These are phyloP conservation scores for Mormyrus iriodes DNA, from an alignment of 2,113 vertebrate genomes.

Conservation along the genomic window DNA sequence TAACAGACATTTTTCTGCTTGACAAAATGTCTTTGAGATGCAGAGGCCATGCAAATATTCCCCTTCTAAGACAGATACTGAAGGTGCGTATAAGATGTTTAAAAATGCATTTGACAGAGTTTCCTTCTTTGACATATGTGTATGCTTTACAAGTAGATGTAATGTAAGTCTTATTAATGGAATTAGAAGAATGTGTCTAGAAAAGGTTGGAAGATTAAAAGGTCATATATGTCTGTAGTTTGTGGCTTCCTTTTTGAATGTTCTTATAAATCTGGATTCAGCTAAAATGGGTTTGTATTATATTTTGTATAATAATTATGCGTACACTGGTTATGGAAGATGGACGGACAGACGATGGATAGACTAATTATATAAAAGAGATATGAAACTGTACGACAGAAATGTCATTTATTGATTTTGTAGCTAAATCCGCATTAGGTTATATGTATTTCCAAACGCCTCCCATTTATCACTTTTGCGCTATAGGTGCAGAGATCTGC, in stretches of 20 bases:
- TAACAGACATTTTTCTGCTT: neutral
- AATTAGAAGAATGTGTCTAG: neutral
- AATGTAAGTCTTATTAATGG: neutral
- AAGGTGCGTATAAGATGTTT: neutral
- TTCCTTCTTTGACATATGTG: neutral
- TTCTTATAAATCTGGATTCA: neutral
- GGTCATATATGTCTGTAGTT: neutral
- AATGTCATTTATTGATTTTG: neutral
- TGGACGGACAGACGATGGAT: neutral
- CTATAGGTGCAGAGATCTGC: conserved; percentile 3
- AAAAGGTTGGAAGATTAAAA: neutral
- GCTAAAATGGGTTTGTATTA: neutral
- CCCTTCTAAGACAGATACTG: neutral
- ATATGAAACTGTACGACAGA: neutral
- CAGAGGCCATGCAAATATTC: neutral
- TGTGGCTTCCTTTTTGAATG: neutral
- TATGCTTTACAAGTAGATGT: neutral
- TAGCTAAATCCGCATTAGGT: neutral
- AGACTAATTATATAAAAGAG: neutral
- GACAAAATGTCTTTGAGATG: neutral
- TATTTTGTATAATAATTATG: neutral
- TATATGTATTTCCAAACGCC: neutral
- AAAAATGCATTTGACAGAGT: neutral
- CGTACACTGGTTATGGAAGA: neutral
- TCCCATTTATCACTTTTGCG: neutral